A percentile compares a stretch with the other conserved stretches of the same genome.
Evolutionary conservation across 2,113 vertebrate genomes (phyloP).

Genomic region (Candoia aspera): DNA sequence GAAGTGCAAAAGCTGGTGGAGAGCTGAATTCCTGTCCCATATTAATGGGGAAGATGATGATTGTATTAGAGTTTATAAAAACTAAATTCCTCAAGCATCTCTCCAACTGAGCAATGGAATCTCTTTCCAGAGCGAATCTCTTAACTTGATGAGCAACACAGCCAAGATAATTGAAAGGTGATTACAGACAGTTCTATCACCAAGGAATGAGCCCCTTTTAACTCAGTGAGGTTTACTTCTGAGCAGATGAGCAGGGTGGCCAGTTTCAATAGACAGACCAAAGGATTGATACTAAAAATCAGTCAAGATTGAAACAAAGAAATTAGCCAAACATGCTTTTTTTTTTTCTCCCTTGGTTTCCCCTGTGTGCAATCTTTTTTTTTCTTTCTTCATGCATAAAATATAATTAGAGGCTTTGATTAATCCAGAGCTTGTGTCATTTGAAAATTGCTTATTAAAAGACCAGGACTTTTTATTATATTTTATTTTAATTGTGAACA

Average conservation of each 20-base stretch:
- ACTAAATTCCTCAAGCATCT: not conserved
- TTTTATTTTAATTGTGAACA: constrained; percentile 53
- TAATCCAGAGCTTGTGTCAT: constrained; percentile 67
- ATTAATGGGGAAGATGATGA: not conserved
- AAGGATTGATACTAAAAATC: not conserved
- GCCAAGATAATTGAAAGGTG: constrained; percentile 46
- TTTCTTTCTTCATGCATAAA: constrained; percentile 42
- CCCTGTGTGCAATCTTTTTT: constrained; percentile 31
- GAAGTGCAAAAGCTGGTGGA: not conserved
- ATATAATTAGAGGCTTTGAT: constrained; percentile 70
- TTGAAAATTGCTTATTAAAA: constrained; percentile 67
- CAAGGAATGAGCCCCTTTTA: not conserved
- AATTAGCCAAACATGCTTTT: not conserved
- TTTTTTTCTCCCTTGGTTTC: constrained; percentile 39
- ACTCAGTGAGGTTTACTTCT: not conserved
- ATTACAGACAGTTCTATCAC: constrained; percentile 43
- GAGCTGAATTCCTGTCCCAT: not conserved
- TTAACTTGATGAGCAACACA: constrained; percentile 49
- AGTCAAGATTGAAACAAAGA: not conserved
- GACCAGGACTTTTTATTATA: constrained; percentile 46
- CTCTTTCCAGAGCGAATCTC: not conserved
- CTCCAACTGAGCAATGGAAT: not conserved
- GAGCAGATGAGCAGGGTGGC: not conserved
- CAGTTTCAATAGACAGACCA: not conserved
- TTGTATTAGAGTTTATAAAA: not conserved